phyloP scores from a whole-genome alignment of 1,140 invertebrate genomes.

The Dreissena polymorpha region DNA sequence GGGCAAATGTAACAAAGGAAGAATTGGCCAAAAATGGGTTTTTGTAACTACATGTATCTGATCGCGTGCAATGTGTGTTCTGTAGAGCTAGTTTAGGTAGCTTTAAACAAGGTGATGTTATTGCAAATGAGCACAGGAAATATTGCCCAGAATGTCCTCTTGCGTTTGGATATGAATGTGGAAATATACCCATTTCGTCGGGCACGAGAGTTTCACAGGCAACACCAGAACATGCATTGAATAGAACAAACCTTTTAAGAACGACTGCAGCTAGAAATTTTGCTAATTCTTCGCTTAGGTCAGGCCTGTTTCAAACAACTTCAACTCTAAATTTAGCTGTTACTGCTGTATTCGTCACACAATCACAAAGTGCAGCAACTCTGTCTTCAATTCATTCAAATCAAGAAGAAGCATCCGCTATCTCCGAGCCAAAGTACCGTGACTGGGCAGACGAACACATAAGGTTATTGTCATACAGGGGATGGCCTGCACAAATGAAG shows the following conservation, averaged over 20 bases:
- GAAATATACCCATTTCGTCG: conserved; percentile 24
- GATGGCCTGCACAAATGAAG: conserved; percentile 76
- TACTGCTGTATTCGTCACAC: too few relatives aligned
- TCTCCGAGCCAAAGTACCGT: conserved; percentile 65
- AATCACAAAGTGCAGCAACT: too few relatives aligned
- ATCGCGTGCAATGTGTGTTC: conserved; percentile 91
- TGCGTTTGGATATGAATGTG: conserved; percentile 79
- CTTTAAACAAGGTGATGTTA: conserved; percentile 89
- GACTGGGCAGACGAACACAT: conserved; percentile 82
- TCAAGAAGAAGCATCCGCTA: conserved; percentile 11
- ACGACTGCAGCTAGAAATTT: too few relatives aligned
- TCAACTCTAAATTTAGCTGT: too few relatives aligned
- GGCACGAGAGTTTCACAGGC: too few relatives aligned
- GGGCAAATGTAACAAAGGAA: conserved; percentile 85
- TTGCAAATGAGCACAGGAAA: conserved; percentile 88
- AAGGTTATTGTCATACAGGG: conserved; percentile 86
- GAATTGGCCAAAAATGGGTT: conserved; percentile 91
- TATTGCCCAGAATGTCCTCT: conserved; percentile 88
- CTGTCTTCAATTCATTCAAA: too few relatives aligned
- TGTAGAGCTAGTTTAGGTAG: conserved; percentile 87
- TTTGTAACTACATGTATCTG: conserved; percentile 82
- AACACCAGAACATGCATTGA: too few relatives aligned
- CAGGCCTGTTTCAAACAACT: too few relatives aligned
- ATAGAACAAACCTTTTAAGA: too few relatives aligned
- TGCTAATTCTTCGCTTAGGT: too few relatives aligned